Base-by-base conservation (phyloP, 1,140 invertebrate genomes). In the Trichomalopsis sarcophagae region DNA sequence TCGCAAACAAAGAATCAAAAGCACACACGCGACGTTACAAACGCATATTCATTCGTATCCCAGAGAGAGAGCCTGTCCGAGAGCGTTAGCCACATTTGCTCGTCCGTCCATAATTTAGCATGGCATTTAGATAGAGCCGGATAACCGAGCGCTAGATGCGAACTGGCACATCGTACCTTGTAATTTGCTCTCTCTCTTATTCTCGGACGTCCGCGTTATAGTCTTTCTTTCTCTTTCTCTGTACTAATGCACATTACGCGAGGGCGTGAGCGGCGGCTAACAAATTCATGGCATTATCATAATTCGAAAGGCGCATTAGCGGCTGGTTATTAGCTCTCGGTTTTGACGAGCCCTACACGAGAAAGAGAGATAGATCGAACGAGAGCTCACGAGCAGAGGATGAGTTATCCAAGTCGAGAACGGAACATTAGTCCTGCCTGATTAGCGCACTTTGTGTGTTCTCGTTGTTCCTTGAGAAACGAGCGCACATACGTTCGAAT, bases 101-200 rank as follows among this genome's bases (percentile, higher is more conserved):
- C 81, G 81, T 76, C 14, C 78, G 79, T 66, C 69, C 81, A 87
- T 87, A 87, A 87, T 85, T 87, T 86, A 82, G 66, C 85, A 86
- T 87, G 85, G 85, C 80, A 87, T 87, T 87, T 87, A 87, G 85
- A 87, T 86, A 87, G 84, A 85, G 27, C 27, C 9, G 77, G 85
- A 87, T 86, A 86, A 87, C 76, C 79, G 44, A 86, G 82, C 21
- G 84, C 74, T 77, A 79, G 50, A 27, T 50, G 71, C 47, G 74
- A 86, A 84, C 87, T 84, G 71, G 82, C 82, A 77, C 82, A 79
- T 86, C 79, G 85, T 71, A 82, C 55, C 73, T 73, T 69, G 80
- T 84, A 86, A 85, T 85, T 84, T 82, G 79, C 73, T 62, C 55
- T 62, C 55, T 62, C 55, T 55, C 50, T 55, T 4, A 3, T 62